Conservation (phyloP, 2,113 vertebrate species). For the Morone chrysops region DNA sequence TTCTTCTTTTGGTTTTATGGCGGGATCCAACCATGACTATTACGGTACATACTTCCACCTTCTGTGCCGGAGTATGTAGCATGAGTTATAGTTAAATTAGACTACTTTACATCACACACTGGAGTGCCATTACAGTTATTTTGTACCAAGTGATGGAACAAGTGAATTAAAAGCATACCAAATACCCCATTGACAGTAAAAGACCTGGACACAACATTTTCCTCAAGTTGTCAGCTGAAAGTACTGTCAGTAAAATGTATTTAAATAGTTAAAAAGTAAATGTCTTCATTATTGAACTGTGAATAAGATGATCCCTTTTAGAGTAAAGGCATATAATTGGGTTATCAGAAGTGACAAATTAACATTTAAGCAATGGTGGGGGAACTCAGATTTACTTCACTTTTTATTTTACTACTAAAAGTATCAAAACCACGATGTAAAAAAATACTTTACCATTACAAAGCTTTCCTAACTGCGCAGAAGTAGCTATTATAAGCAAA, state of each 20-base stretch:
- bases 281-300: background rate
- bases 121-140: too few relatives aligned
- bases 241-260: background rate
- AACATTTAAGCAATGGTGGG: background rate
- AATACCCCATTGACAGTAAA: background rate
- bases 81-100: too few relatives aligned
- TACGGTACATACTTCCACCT: too few relatives aligned
- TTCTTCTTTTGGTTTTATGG: too few relatives aligned
- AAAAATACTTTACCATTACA: background rate
- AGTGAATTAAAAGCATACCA: background rate
- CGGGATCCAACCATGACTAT: too few relatives aligned
- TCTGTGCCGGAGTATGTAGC: too few relatives aligned
- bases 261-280: background rate
- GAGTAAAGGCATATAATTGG: background rate
- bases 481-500: background rate
- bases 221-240: background rate
- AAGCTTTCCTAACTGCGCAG: background rate
- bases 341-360: background rate
- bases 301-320: background rate
- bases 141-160: background rate
- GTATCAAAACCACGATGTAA: background rate
- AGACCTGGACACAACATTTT: background rate
- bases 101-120: too few relatives aligned
- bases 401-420: too few relatives aligned
- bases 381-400: too few relatives aligned